Conservation (phyloP, 2,797 vertebrate species). For the Enteromius unitaeniatus region DNA sequence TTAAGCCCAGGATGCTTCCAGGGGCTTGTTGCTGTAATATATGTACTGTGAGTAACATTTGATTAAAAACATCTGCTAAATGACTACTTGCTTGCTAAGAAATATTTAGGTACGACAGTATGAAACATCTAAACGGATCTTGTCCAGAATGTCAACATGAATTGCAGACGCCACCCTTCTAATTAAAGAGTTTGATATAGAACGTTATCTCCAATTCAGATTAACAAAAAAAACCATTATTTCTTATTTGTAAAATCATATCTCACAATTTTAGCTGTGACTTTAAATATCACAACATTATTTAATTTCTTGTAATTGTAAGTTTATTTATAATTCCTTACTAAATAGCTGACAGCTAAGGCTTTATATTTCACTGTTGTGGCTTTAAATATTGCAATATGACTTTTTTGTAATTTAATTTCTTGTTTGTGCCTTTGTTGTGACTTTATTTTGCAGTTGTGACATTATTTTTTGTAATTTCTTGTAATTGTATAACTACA, state of each 20-base stretch:
- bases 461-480: background rate
- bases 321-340: background rate
- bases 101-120: background rate
- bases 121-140: conserved; percentile 3
- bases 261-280: background rate
- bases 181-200: background rate
- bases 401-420: background rate
- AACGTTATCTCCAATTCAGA: background rate
- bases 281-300: background rate
- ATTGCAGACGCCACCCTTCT: background rate
- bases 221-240: background rate
- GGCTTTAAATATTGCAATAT: background rate
- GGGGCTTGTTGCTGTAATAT: background rate
- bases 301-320: background rate
- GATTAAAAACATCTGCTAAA: background rate
- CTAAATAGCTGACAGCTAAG: background rate
- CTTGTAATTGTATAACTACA: background rate
- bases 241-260: background rate
- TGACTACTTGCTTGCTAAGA: background rate
- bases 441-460: background rate
- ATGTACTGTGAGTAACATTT: background rate
- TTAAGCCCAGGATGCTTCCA: background rate
- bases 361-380: background rate
- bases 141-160: background rate
- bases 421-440: background rate